A percentile compares a stretch with the other conserved stretches of the same genome.
Evolutionary conservation across 2,888 invertebrate genomes (phyloP).

Genomic region (Ceraclea dissimilis): DNA sequence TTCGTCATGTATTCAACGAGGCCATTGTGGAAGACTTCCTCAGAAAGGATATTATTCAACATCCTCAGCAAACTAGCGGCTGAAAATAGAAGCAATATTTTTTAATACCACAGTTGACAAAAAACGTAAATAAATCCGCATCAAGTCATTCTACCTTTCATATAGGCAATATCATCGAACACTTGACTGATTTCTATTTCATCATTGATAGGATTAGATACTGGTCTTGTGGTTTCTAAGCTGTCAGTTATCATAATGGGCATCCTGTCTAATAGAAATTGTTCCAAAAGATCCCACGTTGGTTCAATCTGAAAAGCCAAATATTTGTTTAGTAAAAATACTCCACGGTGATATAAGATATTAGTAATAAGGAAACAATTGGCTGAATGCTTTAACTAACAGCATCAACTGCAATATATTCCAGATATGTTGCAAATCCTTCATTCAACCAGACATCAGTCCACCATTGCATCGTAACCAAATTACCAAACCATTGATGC

Average conservation of each 20-base stretch:
- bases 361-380: too few relatives aligned
- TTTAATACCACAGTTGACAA: too few relatives aligned
- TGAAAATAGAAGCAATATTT: slow-evolving; percentile 25
- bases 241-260: slow-evolving; percentile 48
- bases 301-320: slow-evolving; percentile 44
- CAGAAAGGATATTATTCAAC: slow-evolving; percentile 50
- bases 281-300: slow-evolving; percentile 48
- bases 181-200: slow-evolving; percentile 52
- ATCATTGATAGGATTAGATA: slow-evolving; percentile 45
- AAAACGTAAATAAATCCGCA: too few relatives aligned
- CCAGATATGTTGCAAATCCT: slow-evolving; percentile 62
- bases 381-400: too few relatives aligned
- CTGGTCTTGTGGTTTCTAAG: slow-evolving; percentile 48
- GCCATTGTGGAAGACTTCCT: slow-evolving; percentile 46
- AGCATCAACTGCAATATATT: slow-evolving; percentile 46
- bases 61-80: slow-evolving; percentile 52
- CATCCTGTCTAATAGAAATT: slow-evolving; percentile 49
- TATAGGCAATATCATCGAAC: slow-evolving; percentile 52
- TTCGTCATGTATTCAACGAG: slow-evolving; percentile 46
- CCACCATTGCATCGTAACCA: slow-evolving; percentile 65
- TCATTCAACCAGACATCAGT: slow-evolving; percentile 64
- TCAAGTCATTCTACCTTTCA: slow-evolving; percentile 38
- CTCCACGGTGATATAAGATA: slow-evolving; percentile 1
- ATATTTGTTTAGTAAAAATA: too few relatives aligned
- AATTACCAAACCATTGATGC: slow-evolving; percentile 71